Conservation (phyloP, 1,140 invertebrate species). For the Oedothorax gibbosus region DNA sequence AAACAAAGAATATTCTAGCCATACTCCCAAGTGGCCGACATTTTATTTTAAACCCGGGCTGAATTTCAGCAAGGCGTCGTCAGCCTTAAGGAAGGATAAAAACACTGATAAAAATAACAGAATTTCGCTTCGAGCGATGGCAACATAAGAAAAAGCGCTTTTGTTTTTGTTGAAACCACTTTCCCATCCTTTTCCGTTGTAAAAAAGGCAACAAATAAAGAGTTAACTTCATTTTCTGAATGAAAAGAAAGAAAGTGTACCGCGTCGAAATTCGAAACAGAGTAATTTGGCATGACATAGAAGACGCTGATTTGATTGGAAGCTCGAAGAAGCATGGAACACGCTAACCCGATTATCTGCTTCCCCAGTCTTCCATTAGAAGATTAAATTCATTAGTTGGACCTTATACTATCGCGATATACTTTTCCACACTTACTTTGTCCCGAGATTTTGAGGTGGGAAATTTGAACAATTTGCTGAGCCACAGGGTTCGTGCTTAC, state of each 20-base stretch:
- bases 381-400: conserved; percentile 57
- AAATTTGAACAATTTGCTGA: too few relatives aligned
- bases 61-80: conserved; percentile 18
- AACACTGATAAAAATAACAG: not conserved
- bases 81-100: not conserved
- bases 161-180: conserved; percentile 24
- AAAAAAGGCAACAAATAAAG: conserved; percentile 11
- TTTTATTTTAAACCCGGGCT: conserved; percentile 38
- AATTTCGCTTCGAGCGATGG: conserved; percentile 12
- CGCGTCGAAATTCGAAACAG: conserved; percentile 36
- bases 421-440: conserved; percentile 6
- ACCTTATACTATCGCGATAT: conserved; percentile 1
- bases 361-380: conserved; percentile 51
- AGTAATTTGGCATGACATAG: conserved; percentile 57
- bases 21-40: conserved; percentile 17
- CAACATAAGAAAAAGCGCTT: not conserved
- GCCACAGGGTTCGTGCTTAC: too few relatives aligned
- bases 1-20: conserved; percentile 38
- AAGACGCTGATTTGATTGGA: conserved; percentile 54
- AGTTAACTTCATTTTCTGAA: conserved; percentile 46
- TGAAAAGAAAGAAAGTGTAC: conserved; percentile 37
- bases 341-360: conserved; percentile 37
- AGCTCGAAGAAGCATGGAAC: conserved; percentile 26
- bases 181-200: not conserved
- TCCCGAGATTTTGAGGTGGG: conserved; percentile 16